phyloP scores from a whole-genome alignment of 35 echinoderm and acorn worm species.

The Apostichopus japonicus region DNA sequence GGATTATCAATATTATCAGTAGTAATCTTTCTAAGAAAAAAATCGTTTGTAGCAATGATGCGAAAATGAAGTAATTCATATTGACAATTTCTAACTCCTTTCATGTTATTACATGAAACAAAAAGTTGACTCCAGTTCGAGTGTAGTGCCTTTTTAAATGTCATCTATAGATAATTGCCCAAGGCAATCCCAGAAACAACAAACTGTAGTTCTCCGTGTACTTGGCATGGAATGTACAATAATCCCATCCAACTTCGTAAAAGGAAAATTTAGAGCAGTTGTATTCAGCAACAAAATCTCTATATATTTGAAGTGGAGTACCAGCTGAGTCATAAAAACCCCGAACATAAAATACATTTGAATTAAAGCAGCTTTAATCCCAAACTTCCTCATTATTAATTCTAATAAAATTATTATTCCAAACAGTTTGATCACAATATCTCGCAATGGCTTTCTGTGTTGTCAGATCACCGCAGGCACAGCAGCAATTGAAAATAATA shows the following conservation, averaged over 20 bases:
- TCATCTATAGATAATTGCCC: background rate
- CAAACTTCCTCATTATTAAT: background rate
- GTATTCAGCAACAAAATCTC: background rate
- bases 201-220: background rate
- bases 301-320: background rate
- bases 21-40: too few species aligned
- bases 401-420: conserved; percentile 32
- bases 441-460: background rate
- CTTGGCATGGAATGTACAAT: background rate
- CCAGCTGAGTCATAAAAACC: background rate
- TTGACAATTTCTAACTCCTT: too few species aligned
- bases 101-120: too few species aligned
- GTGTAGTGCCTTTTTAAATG: too few species aligned
- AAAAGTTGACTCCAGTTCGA: too few species aligned
- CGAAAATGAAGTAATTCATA: too few species aligned
- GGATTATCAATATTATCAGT: too few species aligned
- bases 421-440: conserved; percentile 19
- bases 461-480: conserved; percentile 4
- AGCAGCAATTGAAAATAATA: conserved; percentile 26
- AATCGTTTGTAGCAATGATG: too few species aligned
- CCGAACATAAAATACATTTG: background rate
- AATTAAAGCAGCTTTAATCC: background rate
- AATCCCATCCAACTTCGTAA: background rate
- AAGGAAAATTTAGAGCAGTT: background rate
- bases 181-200: background rate